Evolutionary conservation across 2,797 vertebrate species (phyloP).

Genomic region (Pseudocheirus occidentalis): DNA sequence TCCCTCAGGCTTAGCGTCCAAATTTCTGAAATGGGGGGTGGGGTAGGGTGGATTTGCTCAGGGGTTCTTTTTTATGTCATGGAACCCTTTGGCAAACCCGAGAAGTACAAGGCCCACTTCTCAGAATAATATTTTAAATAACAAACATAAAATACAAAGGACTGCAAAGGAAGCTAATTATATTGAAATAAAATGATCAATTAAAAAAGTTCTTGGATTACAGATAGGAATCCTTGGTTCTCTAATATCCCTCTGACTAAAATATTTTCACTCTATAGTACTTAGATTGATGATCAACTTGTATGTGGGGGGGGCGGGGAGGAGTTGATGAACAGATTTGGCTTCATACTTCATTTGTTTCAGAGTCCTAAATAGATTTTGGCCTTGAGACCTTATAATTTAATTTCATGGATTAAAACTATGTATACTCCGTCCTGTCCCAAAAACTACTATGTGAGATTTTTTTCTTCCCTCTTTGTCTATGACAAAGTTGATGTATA

Average conservation of each 20-base stretch:
- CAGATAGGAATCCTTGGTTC: background rate
- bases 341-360: constrained; percentile 42
- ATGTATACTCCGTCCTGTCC: background rate
- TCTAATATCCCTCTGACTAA: background rate
- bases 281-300: constrained; percentile 46
- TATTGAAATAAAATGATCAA: background rate
- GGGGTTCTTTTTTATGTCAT: background rate
- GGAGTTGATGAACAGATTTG: constrained; percentile 18
- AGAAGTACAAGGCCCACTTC: background rate
- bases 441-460: constrained; percentile 45
- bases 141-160: background rate
- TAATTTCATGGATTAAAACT: constrained; percentile 48
- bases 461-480: background rate
- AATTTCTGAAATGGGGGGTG: background rate
- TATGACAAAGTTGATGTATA: background rate
- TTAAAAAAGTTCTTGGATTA: background rate
- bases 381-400: constrained; percentile 21
- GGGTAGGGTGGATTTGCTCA: background rate
- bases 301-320: constrained; percentile 22
- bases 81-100: background rate
- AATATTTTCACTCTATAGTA: constrained; percentile 43
- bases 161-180: background rate
- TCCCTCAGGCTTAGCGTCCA: background rate
- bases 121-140: background rate
- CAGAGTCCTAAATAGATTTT: constrained; percentile 33